Base-by-base conservation (phyloP, 2,797 vertebrate genomes). In the Sebastes melanostomus region DNA sequence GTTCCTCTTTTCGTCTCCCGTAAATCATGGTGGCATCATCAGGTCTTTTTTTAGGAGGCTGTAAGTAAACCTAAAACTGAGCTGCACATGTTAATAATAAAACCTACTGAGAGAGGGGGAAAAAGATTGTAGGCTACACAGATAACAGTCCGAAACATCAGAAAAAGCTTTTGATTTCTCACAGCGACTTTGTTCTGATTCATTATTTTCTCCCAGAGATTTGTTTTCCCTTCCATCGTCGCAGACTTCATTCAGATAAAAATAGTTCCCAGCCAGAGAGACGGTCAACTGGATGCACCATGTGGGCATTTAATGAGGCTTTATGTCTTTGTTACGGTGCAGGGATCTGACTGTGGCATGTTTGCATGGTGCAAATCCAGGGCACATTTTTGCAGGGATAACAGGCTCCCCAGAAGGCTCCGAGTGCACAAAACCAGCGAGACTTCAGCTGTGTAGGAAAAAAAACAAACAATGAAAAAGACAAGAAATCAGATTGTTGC, bases 1-100 rank as follows among this genome's bases (percentile, higher is more conserved):
- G 27, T 93, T 93, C 92, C 91, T 83, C 88, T 84, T 92, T 88
- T 85, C 72, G 5, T 65, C 76, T 85, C 73, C 82, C 14, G 78
- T 77, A 75, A 89, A 83, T 56, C 70, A 9, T 61, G 6, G 12
- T 60, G 6, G 46, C 62, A 55, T 70, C 52, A 70, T 30, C 25
- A 11, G 67, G 9, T 66, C 4, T 75, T 60, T 46, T 79, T 66
- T 75, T 60, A 58, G 46, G 34, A 12, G 50, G 13, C 63, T 10
- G 55, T 30, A 24, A 84, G 27, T 55, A n/a, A 65, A 56, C 10
- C 38, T 42, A 42, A 42, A 42, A 42, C 38, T 36, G 27, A 63
- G 32, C 46, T 9, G 58, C 61, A 16, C 16, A 14, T 3, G 32
- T 61, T 71, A 18, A 4, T 66, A 18, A 3, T 25, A 60, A 10